Conservation (phyloP, 92 coral and sea anemone genomes). For the Pocillopora meandrina region DNA sequence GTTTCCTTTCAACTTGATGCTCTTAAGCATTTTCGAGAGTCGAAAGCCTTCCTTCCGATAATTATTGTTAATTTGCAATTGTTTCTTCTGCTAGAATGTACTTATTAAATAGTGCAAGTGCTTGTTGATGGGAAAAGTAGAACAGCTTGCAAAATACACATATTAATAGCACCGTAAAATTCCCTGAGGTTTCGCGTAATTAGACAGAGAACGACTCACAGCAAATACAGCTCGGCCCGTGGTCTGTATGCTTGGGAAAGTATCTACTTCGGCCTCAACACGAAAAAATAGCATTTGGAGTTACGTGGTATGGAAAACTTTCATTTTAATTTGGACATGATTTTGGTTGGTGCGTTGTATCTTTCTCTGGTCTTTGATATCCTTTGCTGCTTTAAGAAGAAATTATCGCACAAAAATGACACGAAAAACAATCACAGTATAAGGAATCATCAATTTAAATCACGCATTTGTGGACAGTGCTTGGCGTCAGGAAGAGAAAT, state of each 20-base stretch:
- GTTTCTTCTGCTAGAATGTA: neutral
- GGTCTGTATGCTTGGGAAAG: neutral
- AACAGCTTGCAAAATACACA: neutral
- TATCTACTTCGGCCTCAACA: neutral
- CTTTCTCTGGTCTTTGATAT: constrained; percentile 26
- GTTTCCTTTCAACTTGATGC: neutral
- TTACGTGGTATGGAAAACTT: too few species aligned
- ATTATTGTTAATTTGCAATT: neutral
- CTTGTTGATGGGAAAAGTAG: neutral
- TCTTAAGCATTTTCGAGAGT: neutral
- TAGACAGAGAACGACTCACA: constrained; percentile 6
- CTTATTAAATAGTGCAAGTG: neutral
- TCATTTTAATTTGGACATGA: neutral
- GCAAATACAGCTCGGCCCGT: neutral
- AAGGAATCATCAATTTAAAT: neutral
- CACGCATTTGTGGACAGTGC: neutral
- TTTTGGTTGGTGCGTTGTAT: constrained; percentile 29
- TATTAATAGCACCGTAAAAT: neutral
- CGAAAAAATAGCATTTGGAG: too few species aligned
- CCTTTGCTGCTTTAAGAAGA: constrained; percentile 3
- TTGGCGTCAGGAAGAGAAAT: neutral
- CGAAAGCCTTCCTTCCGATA: neutral
- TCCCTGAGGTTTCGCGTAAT: constrained; percentile 22
- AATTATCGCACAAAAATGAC: neutral
- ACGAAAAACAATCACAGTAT: neutral